phyloP scores from a whole-genome alignment of 1,140 invertebrate species.

The Drosophila lini region DNA sequence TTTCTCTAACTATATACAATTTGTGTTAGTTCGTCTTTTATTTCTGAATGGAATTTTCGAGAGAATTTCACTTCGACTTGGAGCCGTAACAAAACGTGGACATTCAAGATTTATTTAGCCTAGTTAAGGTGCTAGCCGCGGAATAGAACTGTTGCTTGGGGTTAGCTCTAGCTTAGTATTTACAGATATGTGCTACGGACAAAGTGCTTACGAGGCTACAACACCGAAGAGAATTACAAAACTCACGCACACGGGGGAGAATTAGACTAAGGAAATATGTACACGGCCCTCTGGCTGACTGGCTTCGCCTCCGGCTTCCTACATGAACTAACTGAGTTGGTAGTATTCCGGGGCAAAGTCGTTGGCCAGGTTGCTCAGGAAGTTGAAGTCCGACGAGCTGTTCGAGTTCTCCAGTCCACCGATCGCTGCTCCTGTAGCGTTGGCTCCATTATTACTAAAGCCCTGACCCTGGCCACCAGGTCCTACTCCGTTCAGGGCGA shows the following conservation, averaged over 20 bases:
- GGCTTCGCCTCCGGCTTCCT: constrained; percentile 15
- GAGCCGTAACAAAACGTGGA: constrained; percentile 45
- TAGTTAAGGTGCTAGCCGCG: constrained; percentile 16
- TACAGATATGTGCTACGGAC: constrained; percentile 55
- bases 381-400: constrained; percentile 96
- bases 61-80: constrained; percentile 49
- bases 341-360: constrained; percentile 96
- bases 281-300: constrained; percentile 42
- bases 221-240: constrained; percentile 42
- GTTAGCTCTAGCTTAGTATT: constrained; percentile 19
- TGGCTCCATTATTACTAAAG: constrained; percentile 52
- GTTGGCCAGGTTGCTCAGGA: constrained; percentile 94
- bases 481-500: constrained; percentile 52
- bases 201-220: constrained; percentile 28
- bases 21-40: constrained; percentile 6
- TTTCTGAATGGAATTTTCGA: constrained; percentile 33
- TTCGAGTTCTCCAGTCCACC: constrained; percentile 90
- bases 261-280: constrained; percentile 62
- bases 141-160: constrained; percentile 30
- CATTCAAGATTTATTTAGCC: constrained; percentile 29
- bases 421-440: constrained; percentile 53
- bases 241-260: constrained; percentile 34
- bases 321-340: constrained; percentile 84
- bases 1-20: constrained; percentile 71
- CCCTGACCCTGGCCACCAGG: constrained; percentile 56